Percentiles rank a stretch among this genome's conserved stretches.
Evolutionary conservation across 2,888 invertebrate species (phyloP).

Genomic region (Callyntrura guangdongensis): DNA sequence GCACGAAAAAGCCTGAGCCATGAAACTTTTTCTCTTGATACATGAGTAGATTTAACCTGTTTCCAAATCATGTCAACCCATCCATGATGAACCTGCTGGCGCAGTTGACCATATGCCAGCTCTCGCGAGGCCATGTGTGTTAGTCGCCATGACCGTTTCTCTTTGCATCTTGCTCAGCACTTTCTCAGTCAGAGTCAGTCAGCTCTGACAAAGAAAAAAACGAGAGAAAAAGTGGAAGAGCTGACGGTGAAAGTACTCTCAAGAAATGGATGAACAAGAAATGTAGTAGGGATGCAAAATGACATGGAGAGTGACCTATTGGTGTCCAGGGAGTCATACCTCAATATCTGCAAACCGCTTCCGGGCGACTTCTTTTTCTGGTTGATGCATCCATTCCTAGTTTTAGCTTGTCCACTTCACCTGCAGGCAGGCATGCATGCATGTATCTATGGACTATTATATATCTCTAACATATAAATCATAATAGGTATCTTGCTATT

Average conservation of each 20-base stretch:
- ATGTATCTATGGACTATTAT: neutral
- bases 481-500: too few relatives aligned
- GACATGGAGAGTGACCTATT: conserved; percentile 82
- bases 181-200: conserved; percentile 52
- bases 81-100: conserved; percentile 58
- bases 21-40: conserved; percentile 55
- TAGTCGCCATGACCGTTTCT: conserved; percentile 36
- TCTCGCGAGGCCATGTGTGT: conserved; percentile 49
- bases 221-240: neutral
- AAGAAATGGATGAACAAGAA: conserved; percentile 64
- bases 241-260: conserved; percentile 64
- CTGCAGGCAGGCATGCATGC: conserved; percentile 4
- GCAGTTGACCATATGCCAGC: conserved; percentile 58
- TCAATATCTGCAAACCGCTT: conserved; percentile 82
- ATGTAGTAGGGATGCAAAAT: conserved; percentile 74
- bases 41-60: conserved; percentile 57
- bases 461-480: too few relatives aligned
- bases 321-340: conserved; percentile 82
- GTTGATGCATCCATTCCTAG: conserved; percentile 68
- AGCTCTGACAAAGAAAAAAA: conserved; percentile 23
- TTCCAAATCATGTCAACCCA: conserved; percentile 61
- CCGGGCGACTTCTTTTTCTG: conserved; percentile 73
- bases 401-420: conserved; percentile 62
- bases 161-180: conserved; percentile 47
- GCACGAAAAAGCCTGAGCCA: neutral